phyloP scores from a whole-genome alignment of 2,113 vertebrate species.

The Forbesichthys papilliferus region DNA sequence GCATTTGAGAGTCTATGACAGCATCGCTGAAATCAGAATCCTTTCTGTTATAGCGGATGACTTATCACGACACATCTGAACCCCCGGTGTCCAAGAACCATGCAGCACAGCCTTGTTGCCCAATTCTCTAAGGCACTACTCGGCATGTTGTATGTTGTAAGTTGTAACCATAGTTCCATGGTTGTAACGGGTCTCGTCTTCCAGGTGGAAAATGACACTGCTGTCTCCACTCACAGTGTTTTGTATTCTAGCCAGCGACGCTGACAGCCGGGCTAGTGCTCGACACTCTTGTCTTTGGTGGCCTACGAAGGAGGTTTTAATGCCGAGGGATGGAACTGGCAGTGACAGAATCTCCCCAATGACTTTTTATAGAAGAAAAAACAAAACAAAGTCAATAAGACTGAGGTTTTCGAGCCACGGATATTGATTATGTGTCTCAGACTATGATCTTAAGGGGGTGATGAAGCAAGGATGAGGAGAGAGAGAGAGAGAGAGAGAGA shows the following conservation, averaged over 20 bases:
- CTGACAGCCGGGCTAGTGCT: constrained; percentile 5
- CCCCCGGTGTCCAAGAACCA: constrained; percentile 18
- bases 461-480: constrained; percentile 22
- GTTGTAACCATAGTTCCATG: too few species aligned
- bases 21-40: not conserved
- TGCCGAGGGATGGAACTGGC: constrained; percentile 50
- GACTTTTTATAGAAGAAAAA: constrained; percentile 69
- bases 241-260: constrained; percentile 48
- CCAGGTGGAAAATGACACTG: constrained; percentile 40
- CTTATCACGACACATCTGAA: constrained; percentile 30
- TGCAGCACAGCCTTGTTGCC: constrained; percentile 17
- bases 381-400: constrained; percentile 78
- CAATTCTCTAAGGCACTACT: constrained; percentile 18
- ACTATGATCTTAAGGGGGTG: constrained; percentile 55
- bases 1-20: not conserved
- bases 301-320: constrained; percentile 50
- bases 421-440: constrained; percentile 76
- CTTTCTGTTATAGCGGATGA: not conserved
- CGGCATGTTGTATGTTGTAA: constrained; percentile 1
- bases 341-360: constrained; percentile 70
- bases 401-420: constrained; percentile 47
- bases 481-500: constrained; percentile 24
- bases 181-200: constrained; percentile 32
- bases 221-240: constrained; percentile 35
- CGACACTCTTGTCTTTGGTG: constrained; percentile 31